Evolutionary conservation across 2,797 vertebrate genomes (phyloP).

Genomic region (Etheostoma nigrum): DNA sequence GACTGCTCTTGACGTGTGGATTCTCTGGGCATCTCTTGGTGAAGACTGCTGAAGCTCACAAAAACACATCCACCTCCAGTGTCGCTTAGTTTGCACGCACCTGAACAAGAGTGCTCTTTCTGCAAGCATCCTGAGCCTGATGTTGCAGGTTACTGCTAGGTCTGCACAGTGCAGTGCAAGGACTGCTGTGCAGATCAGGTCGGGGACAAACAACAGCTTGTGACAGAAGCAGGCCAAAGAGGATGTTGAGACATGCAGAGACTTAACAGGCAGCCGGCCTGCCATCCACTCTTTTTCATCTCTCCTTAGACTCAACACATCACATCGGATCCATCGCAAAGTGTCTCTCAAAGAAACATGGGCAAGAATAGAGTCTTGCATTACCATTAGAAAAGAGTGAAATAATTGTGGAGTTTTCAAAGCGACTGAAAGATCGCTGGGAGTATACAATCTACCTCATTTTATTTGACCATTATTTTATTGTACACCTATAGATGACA

Average conservation of each 20-base stretch:
- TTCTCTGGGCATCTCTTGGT: slow-evolving; percentile 47
- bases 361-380: slow-evolving; percentile 42
- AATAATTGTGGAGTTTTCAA: slow-evolving; percentile 16
- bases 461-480: slow-evolving; percentile 51
- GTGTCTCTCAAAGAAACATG: slow-evolving; percentile 51
- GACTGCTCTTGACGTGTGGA: slow-evolving; percentile 49
- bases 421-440: slow-evolving; percentile 46
- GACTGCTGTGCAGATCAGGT: slow-evolving; percentile 76
- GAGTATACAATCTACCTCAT: slow-evolving; percentile 48
- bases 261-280: slow-evolving; percentile 81
- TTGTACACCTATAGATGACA: slow-evolving; percentile 54
- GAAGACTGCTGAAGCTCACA: slow-evolving; percentile 58
- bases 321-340: slow-evolving; percentile 73
- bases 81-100: slow-evolving; percentile 51
- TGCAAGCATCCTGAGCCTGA: slow-evolving; percentile 56
- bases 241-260: slow-evolving; percentile 77
- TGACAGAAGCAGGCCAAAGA: slow-evolving; percentile 87
- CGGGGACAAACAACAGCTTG: slow-evolving; percentile 79
- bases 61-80: slow-evolving; percentile 52
- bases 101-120: slow-evolving; percentile 47
- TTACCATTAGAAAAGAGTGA: slow-evolving; percentile 48
- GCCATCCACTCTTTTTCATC: slow-evolving; percentile 81
- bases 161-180: slow-evolving; percentile 63
- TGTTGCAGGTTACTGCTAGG: slow-evolving; percentile 67
- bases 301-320: slow-evolving; percentile 80